phyloP scores from a whole-genome alignment of 2,797 vertebrate genomes.

The Psittacula derbiana region DNA sequence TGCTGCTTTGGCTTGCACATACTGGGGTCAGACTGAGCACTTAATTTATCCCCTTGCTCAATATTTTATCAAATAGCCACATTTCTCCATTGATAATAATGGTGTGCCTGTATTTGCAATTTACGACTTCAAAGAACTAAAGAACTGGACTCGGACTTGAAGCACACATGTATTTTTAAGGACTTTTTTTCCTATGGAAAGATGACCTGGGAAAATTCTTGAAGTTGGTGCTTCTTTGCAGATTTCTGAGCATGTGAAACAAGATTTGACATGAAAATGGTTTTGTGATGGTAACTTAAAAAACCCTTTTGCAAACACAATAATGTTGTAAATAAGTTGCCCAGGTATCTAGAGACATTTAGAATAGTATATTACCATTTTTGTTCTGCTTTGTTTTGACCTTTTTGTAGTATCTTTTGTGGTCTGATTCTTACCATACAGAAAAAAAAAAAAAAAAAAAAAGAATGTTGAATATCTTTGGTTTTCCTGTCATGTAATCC shows the following conservation, averaged over 20 bases:
- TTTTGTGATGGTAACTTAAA: background rate
- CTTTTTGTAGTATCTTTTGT: background rate
- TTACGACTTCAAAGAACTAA: background rate
- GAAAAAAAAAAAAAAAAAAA: background rate
- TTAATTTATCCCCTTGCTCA: rapidly evolving
- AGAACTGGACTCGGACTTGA: background rate
- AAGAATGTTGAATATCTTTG: background rate
- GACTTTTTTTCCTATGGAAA: background rate
- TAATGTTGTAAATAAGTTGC: background rate
- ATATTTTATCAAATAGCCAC: background rate
- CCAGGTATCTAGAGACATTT: background rate
- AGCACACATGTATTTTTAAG: background rate
- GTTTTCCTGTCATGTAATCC: background rate
- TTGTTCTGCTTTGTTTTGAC: background rate
- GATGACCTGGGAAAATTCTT: background rate
- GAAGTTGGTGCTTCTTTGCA: background rate
- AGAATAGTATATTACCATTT: background rate
- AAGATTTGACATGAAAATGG: background rate
- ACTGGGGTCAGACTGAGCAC: background rate
- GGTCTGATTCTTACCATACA: background rate
- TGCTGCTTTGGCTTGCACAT: rapidly evolving
- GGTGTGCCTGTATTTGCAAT: background rate
- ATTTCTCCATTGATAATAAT: background rate
- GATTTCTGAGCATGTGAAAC: background rate
- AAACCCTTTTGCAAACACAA: background rate